Evolutionary conservation across 1,140 invertebrate species (phyloP), one percentile per base, ranked within the genome.

Genomic region (Sarcophaga bullata): DNA sequence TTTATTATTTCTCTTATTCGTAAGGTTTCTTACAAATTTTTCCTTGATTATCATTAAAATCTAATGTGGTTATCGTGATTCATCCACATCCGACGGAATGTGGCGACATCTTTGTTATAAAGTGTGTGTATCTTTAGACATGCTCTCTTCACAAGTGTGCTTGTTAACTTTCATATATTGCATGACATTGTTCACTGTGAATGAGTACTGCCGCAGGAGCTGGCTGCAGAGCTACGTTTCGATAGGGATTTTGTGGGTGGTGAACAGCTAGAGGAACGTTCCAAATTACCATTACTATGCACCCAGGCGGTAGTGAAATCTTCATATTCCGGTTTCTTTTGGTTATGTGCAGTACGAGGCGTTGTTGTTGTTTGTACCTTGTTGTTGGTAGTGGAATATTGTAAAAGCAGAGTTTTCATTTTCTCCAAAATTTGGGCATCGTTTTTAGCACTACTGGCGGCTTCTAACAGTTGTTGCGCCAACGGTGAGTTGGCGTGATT

Each of bases 281-380:
- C 93, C 11, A 94, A 88, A 84, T 92, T 93, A 1, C 93, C 94
- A 86, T 94, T 94, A 83, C 93, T 93, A 89, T 94, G 93, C n/a
- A 94, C 93, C 94, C 94, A 95, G n/a, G 93, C 93, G 46, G 92
- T 92, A 8, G 94, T 89, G 82, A 94, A 94, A 80, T 94, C 94
- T 83, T 94, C 91, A 50, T 92, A 94, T n/a, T 93, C 92, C 11
- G 91, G 92, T 84, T 92, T 91, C 82, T 94, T 92, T 91, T 46
- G 76, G 10, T 48, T 73, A 46, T 46, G 11, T 49, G 15, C 11
- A 37, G 80, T 81, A 84, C 46, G 48, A 58, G 52, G 80, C 19
- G 9, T 50, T 81, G 54, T 7, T 7, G n/a, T 49, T n/a, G 13
- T 73, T 19, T 68, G 54, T 11, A 62, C 46, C 10, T 52, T 78